Evolutionary conservation across 1,140 invertebrate genomes (phyloP).

Genomic region (Anoplophora glabripennis): DNA sequence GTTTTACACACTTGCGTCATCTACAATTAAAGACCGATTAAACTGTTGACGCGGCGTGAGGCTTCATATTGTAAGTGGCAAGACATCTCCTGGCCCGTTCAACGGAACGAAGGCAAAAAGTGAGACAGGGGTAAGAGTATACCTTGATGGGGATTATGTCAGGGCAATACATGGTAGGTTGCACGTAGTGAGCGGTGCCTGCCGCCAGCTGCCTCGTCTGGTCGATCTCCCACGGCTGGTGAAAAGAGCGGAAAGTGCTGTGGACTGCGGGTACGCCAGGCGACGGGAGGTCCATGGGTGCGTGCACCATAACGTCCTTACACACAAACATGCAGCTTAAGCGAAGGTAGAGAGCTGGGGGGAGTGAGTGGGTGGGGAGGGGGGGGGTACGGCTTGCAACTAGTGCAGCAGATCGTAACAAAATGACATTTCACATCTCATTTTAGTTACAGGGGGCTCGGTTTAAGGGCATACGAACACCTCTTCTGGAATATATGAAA

Average conservation of each 20-base stretch:
- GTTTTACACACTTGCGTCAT: too few relatives aligned
- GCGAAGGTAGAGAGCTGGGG: constrained; percentile 26
- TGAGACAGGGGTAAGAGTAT: constrained; percentile 27
- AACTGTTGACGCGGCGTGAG: too few relatives aligned
- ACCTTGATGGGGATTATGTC: constrained; percentile 71
- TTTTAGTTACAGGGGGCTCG: neutral
- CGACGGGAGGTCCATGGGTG: constrained; percentile 43
- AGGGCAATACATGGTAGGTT: constrained; percentile 53
- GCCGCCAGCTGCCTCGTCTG: constrained; percentile 50
- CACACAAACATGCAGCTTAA: constrained; percentile 50
- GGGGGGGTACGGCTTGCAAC: neutral
- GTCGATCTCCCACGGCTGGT: constrained; percentile 58
- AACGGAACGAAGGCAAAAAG: too few relatives aligned
- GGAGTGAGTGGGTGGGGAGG: neutral
- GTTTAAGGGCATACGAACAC: too few relatives aligned
- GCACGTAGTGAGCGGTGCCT: constrained; percentile 43
- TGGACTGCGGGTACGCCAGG: constrained; percentile 49
- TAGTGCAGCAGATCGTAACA: constrained; percentile 3
- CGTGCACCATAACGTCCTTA: constrained; percentile 51
- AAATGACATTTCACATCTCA: constrained; percentile 21
- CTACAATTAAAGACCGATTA: too few relatives aligned
- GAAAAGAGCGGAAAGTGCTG: constrained; percentile 55
- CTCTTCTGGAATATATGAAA: too few relatives aligned
- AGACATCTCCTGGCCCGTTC: too few relatives aligned
- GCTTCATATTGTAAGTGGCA: too few relatives aligned